Conservation (phyloP, 2,797 vertebrate species). For the Esox masquinongy region DNA sequence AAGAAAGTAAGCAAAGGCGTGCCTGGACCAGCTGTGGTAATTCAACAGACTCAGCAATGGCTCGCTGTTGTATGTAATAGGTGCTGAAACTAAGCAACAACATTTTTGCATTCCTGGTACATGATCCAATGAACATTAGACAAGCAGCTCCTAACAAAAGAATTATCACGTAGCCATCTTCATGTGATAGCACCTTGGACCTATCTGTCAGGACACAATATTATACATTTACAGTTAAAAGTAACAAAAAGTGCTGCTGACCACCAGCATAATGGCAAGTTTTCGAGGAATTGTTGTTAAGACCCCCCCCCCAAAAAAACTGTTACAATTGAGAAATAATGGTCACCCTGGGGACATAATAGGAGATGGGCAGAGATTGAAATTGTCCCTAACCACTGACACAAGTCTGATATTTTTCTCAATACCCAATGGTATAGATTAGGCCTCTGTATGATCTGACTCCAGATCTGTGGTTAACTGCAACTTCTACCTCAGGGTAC, state of each 20-base stretch:
- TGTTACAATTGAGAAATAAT: conserved; percentile 52
- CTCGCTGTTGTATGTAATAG: conserved; percentile 26
- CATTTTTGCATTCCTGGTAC: conserved; percentile 70
- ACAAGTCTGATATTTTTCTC: not conserved
- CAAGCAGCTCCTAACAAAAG: conserved; percentile 37
- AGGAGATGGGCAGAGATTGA: conserved; percentile 56
- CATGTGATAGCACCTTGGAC: conserved; percentile 52
- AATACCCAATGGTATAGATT: not conserved
- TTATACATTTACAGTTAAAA: conserved; percentile 10
- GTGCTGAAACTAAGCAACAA: conserved; percentile 53
- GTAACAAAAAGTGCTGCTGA: conserved; percentile 51
- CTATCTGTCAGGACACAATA: not conserved
- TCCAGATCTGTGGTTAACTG: not conserved
- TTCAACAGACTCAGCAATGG: not conserved
- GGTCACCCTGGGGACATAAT: conserved; percentile 49
- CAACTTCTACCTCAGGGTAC: conserved; percentile 5
- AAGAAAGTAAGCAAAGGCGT: conserved; percentile 45
- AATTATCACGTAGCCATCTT: conserved; percentile 50
- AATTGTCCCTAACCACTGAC: conserved; percentile 9
- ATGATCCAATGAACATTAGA: conserved; percentile 54
- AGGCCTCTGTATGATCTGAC: not conserved
- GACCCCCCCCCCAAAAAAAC: conserved; percentile 49
- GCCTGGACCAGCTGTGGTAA: conserved; percentile 44
- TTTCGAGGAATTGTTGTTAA: conserved; percentile 40
- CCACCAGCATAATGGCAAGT: conserved; percentile 57